Evolutionary conservation across 2,113 vertebrate genomes (phyloP).

Genomic region (Brienomyrus brachyistius): DNA sequence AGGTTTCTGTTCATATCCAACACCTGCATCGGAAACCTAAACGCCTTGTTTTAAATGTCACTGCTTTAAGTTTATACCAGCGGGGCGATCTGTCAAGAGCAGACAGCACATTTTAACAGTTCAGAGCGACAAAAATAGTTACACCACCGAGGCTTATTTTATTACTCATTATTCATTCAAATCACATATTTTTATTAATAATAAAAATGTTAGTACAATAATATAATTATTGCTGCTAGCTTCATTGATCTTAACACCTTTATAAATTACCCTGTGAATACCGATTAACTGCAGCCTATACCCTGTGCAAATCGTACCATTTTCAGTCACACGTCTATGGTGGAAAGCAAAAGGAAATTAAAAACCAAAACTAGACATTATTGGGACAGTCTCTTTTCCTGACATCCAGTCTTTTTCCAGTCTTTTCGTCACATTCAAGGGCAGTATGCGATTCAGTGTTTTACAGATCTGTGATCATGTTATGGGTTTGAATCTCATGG

Average conservation of each 20-base stretch:
- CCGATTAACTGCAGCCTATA: not conserved
- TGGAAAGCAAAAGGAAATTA: not conserved
- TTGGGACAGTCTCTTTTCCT: not conserved
- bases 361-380: not conserved
- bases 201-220: not conserved
- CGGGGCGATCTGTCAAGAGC: not conserved
- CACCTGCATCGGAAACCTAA: not conserved
- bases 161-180: not conserved
- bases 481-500: not conserved
- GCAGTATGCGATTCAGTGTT: not conserved
- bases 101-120: not conserved
- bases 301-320: not conserved
- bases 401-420: not conserved
- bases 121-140: not conserved
- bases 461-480: not conserved
- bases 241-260: not conserved
- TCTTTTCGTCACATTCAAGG: not conserved
- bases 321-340: not conserved
- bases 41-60: not conserved
- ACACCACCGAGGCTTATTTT: not conserved
- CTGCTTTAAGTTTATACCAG: not conserved
- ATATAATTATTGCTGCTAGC: not conserved
- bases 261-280: not conserved
- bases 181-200: not conserved
- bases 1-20: not conserved